These are phyloP conservation scores for Anguilla marmorata DNA, from an alignment of 2,797 vertebrate genomes.

Conservation along the genomic window DNA sequence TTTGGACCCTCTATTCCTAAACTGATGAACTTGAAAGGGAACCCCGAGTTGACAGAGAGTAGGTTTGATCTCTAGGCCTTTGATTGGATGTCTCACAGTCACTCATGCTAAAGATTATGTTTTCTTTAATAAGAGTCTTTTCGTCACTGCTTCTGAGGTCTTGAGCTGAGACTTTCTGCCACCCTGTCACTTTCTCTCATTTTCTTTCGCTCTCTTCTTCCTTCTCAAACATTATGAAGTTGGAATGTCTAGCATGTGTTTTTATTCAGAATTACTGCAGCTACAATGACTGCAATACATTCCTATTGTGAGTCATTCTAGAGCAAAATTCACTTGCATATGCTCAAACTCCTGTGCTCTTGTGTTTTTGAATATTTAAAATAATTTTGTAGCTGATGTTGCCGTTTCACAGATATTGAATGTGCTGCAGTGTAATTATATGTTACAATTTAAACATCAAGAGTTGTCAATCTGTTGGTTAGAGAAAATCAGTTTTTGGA, in stretches of 20 bases:
- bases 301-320: background rate
- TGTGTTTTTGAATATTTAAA: background rate
- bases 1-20: slow-evolving; percentile 92
- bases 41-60: slow-evolving; percentile 87
- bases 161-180: background rate
- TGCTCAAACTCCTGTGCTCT: background rate
- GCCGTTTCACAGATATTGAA: background rate
- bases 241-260: background rate
- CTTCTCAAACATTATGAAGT: background rate
- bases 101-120: background rate
- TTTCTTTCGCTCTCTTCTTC: background rate
- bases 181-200: background rate
- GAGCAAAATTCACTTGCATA: background rate
- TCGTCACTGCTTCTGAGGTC: background rate
- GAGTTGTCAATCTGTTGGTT: background rate
- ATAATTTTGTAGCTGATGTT: background rate
- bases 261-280: background rate
- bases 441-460: background rate
- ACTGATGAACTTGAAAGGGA: slow-evolving; percentile 96
- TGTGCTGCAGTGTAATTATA: background rate
- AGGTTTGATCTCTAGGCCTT: slow-evolving; percentile 49
- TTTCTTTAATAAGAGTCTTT: background rate
- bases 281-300: background rate
- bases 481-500: background rate
- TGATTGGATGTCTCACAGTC: background rate